Evolutionary conservation across 2,888 invertebrate genomes (phyloP).

Genomic region (Thera obeliscata): DNA sequence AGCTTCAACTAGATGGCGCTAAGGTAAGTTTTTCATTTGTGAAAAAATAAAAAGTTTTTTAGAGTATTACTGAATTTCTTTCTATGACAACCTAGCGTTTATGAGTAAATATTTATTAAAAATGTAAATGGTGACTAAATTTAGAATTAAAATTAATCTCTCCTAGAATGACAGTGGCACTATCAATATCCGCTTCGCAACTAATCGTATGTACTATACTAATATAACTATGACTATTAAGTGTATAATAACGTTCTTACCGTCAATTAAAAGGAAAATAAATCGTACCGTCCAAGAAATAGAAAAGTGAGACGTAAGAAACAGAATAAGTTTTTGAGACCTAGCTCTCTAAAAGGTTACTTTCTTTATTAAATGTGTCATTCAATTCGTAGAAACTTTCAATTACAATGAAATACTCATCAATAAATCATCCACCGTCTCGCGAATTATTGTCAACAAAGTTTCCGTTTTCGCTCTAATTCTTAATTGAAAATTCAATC

Average conservation of each 20-base stretch:
- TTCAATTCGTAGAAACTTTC: constrained; percentile 27
- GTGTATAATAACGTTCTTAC: too few species aligned
- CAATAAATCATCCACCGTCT: constrained; percentile 52
- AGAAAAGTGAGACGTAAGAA: too few species aligned
- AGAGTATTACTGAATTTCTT: not conserved
- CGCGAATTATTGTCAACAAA: constrained; percentile 70
- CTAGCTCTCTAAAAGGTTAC: not conserved
- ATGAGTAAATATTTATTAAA: too few species aligned
- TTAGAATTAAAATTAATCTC: too few species aligned
- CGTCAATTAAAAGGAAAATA: too few species aligned
- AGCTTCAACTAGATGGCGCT: constrained; percentile 64
- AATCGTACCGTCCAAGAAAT: too few species aligned
- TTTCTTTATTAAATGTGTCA: constrained; percentile 9
- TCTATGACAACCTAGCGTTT: not conserved
- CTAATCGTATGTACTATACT: too few species aligned
- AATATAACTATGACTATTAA: too few species aligned
- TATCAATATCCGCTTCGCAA: too few species aligned
- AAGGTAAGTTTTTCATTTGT: constrained; percentile 35
- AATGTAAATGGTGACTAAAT: too few species aligned
- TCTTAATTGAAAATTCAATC: constrained; percentile 83
- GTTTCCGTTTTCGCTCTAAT: constrained; percentile 65
- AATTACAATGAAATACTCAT: constrained; percentile 44
- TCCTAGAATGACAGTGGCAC: too few species aligned
- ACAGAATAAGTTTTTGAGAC: not conserved
- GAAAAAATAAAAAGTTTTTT: not conserved